phyloP scores from a whole-genome alignment of 2,888 invertebrate genomes.

The Exephanes ischioxanthus region DNA sequence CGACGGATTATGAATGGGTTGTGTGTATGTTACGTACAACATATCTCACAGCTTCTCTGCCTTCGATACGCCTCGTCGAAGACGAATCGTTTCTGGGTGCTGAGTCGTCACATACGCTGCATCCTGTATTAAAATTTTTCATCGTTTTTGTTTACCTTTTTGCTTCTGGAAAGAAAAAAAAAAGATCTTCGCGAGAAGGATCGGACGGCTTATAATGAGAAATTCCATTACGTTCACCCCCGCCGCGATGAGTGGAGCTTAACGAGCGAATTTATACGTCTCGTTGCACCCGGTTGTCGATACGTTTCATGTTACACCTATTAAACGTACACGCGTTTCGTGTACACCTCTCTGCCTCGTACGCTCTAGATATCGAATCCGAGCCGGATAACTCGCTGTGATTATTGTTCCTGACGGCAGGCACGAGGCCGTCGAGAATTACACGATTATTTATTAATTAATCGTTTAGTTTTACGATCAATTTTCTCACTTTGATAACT shows the following conservation, averaged over 20 bases:
- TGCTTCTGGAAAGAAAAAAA: background rate
- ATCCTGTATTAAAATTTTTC: constrained; percentile 6
- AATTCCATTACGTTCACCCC: constrained; percentile 62
- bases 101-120: constrained; percentile 49
- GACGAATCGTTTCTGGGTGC: constrained; percentile 57
- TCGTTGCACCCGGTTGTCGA: constrained; percentile 48
- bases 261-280: constrained; percentile 65
- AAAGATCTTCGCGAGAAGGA: background rate
- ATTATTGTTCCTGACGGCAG: constrained; percentile 8
- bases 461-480: constrained; percentile 49
- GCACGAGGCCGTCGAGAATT: constrained; percentile 6
- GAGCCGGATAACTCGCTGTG: background rate
- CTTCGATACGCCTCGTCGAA: constrained; percentile 61
- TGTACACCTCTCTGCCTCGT: background rate
- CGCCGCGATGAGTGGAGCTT: constrained; percentile 55
- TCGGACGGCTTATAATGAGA: constrained; percentile 29
- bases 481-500: constrained; percentile 56
- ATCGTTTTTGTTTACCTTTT: constrained; percentile 2
- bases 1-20: constrained; percentile 50
- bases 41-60: constrained; percentile 45
- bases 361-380: constrained; percentile 29
- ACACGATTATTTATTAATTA: constrained; percentile 60
- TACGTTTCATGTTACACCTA: constrained; percentile 53
- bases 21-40: constrained; percentile 17
- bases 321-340: constrained; percentile 40